Conservation (phyloP, 2,888 invertebrate species). For the Ophion ellenae region DNA sequence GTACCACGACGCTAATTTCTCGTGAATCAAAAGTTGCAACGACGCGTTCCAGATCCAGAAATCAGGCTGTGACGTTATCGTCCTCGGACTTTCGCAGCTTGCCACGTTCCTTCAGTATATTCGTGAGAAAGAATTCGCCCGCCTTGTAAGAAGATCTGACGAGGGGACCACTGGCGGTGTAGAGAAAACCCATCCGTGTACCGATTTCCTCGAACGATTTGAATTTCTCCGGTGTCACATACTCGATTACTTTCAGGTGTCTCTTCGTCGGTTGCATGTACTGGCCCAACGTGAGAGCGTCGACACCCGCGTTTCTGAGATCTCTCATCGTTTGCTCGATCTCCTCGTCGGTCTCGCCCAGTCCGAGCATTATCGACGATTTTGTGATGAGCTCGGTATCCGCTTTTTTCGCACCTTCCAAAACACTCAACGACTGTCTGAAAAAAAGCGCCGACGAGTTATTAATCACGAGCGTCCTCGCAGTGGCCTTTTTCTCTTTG, state of each 20-base stretch:
- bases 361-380: slow-evolving; percentile 98
- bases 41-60: slow-evolving; percentile 26
- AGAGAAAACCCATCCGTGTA: slow-evolving; percentile 94
- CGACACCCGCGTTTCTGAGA: slow-evolving; percentile 92
- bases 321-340: slow-evolving; percentile 94
- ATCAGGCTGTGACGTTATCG: slow-evolving; percentile 50
- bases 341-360: slow-evolving; percentile 95
- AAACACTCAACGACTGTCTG: slow-evolving; percentile 93
- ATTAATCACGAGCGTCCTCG: too few species aligned
- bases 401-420: slow-evolving; percentile 92
- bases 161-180: slow-evolving; percentile 98
- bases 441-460: slow-evolving; percentile 11
- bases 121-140: slow-evolving; percentile 96
- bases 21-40: background rate
- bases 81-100: slow-evolving; percentile 47
- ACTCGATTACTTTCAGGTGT: slow-evolving; percentile 97
- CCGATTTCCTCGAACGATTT: slow-evolving; percentile 94
- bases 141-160: slow-evolving; percentile 99
- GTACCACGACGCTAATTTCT: background rate
- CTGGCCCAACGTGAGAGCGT: slow-evolving; percentile 98
- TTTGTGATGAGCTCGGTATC: slow-evolving; percentile 96
- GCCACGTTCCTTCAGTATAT: slow-evolving; percentile 87
- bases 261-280: slow-evolving; percentile 99
- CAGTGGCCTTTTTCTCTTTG: background rate
- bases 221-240: slow-evolving; percentile 97